Evolutionary conservation across 2,888 invertebrate species (phyloP), one percentile per base, ranked within the genome.

Genomic region (Gonocerus acuteangulatus): DNA sequence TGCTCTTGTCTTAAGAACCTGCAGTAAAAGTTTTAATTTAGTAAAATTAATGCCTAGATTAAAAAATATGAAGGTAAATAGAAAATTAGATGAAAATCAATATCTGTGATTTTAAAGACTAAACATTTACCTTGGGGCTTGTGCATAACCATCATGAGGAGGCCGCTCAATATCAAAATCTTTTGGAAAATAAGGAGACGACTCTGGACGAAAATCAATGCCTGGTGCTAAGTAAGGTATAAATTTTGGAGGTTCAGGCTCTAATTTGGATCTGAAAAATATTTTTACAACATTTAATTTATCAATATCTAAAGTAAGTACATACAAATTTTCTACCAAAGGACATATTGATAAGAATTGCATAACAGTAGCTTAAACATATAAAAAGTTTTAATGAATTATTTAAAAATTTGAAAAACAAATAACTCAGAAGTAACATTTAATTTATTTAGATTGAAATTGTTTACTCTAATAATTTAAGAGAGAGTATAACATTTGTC

Each of bases 91-190:
- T 34, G 34, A 11, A 11, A 34, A 34, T 34, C 34, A 11, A 11
- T 11, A 34, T 34, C 34, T 11, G 11, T 34, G 7, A 11, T 34
- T 7, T 34, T 34, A 7, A 11, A 34, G 9, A 11, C 9, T n/a
- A n/a, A n/a, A n/a, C n/a, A n/a, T n/a, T 60, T 66, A 73, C 76
- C 76, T 81, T 0, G 92, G 91, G 1, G 89, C 84, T 71, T 90
- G 89, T 0, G 88, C 85, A 72, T 89, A 85, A 2, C 85, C 85
- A 69, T 89, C 90, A 71, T 87, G 89, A 0, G 88, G 89, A 1
- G 92, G 92, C 66, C 88, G 79, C 71, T 91, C 90, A 66, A 92
- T 86, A 72, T 92, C 92, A 72, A 90, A 94, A 75, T 94, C 91
- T 77, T 89, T 92, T 0, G 94, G 90, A 79, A 90, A 91, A 76